Evolutionary conservation across 2,113 vertebrate species (phyloP), one percentile per base, ranked within the genome.

Genomic region (Takifugu flavidus): DNA sequence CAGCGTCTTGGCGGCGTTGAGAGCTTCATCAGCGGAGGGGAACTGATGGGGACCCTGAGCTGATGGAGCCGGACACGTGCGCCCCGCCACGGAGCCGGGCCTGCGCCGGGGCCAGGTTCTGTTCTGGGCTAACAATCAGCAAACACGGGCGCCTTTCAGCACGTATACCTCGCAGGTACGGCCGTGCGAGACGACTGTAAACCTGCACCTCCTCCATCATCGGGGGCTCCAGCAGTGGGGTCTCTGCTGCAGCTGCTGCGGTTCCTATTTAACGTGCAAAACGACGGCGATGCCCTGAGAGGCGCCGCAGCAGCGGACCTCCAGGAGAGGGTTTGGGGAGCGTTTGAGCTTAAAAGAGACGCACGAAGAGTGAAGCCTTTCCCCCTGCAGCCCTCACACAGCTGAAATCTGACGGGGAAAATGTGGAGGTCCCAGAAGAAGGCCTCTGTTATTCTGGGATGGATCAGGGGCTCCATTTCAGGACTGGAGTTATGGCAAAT

Each of bases 111-210:
- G 59, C 54, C 58, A 60, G 44, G 13, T 72, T 69, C 55, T 65
- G 71, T 66, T 52, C 28, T 47, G 25, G 56, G 56, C 61, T 66
- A 62, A 72, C 60, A 62, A 51, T 25, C 54, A 69, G 57, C 60
- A 84, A 78, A 76, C 84, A 77, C 65, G 53, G 87, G 77, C 49
- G 55, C 58, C 70, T 89, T 88, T 90, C 89, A 89, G 53, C 87
- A 73, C 78, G 65, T 52, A 54, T 34, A 25, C 53, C 34, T 31
- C 70, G 56, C 78, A 83, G 83, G 78, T 85, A 68, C 1, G 2
- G 47, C 49, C 61, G 51, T 65, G 56, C 12, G 59, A 63, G 58
- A 31, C 57, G 47, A 49, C 20, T 53, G 28, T 66, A 71, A 74
- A 72, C 42, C 46, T 67, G 58, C 14, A 4, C 29, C 77, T 68